Evolutionary conservation across 2,888 invertebrate genomes (phyloP).

Genomic region (Acrobeloides nanus): DNA sequence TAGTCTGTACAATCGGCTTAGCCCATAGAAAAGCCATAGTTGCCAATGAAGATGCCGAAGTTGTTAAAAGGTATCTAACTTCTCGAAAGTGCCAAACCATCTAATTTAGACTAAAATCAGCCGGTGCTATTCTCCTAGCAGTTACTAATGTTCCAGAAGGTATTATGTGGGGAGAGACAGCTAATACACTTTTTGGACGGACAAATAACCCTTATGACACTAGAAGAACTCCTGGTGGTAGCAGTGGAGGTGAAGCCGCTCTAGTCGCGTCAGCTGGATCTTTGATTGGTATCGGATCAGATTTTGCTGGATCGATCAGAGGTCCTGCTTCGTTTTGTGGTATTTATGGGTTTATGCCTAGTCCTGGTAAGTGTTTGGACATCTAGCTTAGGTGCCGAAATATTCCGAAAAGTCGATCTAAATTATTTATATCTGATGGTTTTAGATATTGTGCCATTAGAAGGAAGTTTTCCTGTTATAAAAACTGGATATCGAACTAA

Average conservation of each 20-base stretch:
- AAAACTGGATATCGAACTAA: too few relatives aligned
- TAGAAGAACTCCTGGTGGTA: conserved; percentile 55
- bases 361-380: too few relatives aligned
- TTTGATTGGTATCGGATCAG: conserved; percentile 57
- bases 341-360: conserved; percentile 56
- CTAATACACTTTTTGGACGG: conserved; percentile 62
- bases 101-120: conserved; percentile 7
- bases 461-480: too few relatives aligned
- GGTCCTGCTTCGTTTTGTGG: conserved; percentile 58
- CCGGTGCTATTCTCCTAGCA: conserved; percentile 61
- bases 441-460: too few relatives aligned
- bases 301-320: conserved; percentile 58
- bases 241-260: conserved; percentile 57
- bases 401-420: too few relatives aligned
- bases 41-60: conserved; percentile 11
- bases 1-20: conserved; percentile 11
- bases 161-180: conserved; percentile 66
- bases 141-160: conserved; percentile 55
- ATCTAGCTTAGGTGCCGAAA: too few relatives aligned
- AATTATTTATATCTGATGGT: too few relatives aligned
- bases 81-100: too few relatives aligned
- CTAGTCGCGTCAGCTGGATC: conserved; percentile 57
- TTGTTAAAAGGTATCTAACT: too few relatives aligned
- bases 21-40: conserved; percentile 7
- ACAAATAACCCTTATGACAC: conserved; percentile 20